Base-by-base conservation (phyloP, 2,888 invertebrate genomes). In the Deroplatys truncata region DNA sequence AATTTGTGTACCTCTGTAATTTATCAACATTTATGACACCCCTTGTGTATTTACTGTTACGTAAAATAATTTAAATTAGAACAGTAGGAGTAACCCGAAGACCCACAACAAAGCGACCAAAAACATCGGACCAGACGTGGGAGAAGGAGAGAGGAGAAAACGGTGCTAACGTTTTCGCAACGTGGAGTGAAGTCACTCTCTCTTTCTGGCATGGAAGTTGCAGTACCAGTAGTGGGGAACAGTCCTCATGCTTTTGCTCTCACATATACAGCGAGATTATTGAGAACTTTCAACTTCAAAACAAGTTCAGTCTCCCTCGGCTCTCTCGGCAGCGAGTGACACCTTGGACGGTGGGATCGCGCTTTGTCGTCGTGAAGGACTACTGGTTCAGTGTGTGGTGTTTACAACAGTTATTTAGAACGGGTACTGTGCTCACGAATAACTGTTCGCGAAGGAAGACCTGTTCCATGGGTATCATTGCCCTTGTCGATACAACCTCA, bases 131-230 rank as follows among this genome's bases (percentile, higher is more conserved):
- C 43, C 56, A 72, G 56, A 20, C 56, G 56, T 72, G 56, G 56
- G 28, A 86, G 86, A 28, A 15, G 56, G 28, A 86, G 86, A 28
- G 28, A 86, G 56, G 86, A 28, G 56, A 86, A 86, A 86, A 86
- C 29, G 8, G 82, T 25, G 28, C 29, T 72, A 16, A 86, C 15
- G 86, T 86, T 86, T 86, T 86, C 86, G 86, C 86, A 86, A 86
- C 82, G 86, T 82, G 82, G 56, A 86, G 82, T 86, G 82, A 20
- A 72, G 86, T 72, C 86, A 86, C 86, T 86, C 86, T 86, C 86
- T 86, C 86, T 86, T 86, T 86, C 86, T 86, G 86, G 86, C 28
- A 56, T 86, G 86, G 72, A 82, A 86, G 86, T 16, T 29, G 72
- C 56, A 72, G 56, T 72, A 86, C 16, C 2, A 82, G 86, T 86